phyloP scores from a whole-genome alignment of 2,888 invertebrate genomes.

The Limnephilus rhombicus region DNA sequence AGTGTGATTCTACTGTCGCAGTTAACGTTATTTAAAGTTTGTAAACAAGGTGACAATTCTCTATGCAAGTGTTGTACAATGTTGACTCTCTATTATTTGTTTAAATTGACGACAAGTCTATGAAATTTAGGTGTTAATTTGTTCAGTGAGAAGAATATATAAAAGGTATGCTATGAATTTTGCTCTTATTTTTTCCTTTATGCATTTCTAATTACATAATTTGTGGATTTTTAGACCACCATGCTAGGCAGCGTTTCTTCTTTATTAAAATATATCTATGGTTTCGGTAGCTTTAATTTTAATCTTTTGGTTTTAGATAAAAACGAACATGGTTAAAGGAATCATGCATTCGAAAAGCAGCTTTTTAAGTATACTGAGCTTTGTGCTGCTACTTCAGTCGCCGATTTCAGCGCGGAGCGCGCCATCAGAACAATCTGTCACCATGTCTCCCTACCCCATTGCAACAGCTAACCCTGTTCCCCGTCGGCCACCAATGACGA shows the following conservation, averaged over 20 bases:
- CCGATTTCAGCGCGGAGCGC: background rate
- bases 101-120: background rate
- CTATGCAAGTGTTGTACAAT: background rate
- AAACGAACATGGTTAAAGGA: background rate
- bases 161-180: background rate
- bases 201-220: too few species aligned
- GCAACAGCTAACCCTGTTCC: slow-evolving; percentile 43
- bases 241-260: too few species aligned
- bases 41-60: background rate
- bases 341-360: background rate
- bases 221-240: too few species aligned
- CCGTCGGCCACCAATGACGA: slow-evolving; percentile 33
- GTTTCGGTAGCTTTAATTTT: too few species aligned
- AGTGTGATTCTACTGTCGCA: background rate
- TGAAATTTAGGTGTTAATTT: background rate
- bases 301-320: background rate
- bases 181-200: too few species aligned
- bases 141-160: background rate
- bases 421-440: background rate
- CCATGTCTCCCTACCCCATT: slow-evolving; percentile 31
- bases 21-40: background rate
- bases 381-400: background rate
- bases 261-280: too few species aligned
- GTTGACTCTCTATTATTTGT: background rate
- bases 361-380: background rate